Conservation (phyloP, 2,113 vertebrate species). For the Protobothrops flavoviridis region DNA sequence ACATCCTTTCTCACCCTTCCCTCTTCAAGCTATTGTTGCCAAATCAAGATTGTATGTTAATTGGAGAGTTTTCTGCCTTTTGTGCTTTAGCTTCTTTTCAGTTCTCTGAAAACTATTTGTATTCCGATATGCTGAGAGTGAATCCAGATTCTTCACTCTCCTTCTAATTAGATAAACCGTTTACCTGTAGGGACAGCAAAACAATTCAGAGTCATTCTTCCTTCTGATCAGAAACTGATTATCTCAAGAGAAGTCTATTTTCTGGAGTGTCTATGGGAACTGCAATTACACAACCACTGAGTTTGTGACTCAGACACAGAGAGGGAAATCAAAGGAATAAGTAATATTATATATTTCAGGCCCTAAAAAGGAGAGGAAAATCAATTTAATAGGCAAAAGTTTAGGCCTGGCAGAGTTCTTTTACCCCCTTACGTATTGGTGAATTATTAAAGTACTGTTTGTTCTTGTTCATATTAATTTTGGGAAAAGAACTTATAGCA, state of each 20-base stretch:
- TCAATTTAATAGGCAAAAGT: constrained; percentile 46
- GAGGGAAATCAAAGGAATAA: constrained; percentile 24
- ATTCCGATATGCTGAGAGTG: constrained; percentile 20
- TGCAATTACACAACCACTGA: constrained; percentile 12
- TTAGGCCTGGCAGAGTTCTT: constrained; percentile 1
- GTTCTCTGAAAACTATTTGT: constrained; percentile 31
- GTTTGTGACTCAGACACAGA: constrained; percentile 1
- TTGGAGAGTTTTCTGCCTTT: background rate
- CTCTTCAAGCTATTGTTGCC: background rate
- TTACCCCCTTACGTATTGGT: constrained; percentile 2
- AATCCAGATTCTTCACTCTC: background rate
- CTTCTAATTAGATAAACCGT: constrained; percentile 26
- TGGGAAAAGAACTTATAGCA: background rate
- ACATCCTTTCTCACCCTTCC: background rate
- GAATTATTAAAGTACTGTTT: constrained; percentile 36
- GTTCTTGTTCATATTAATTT: constrained; percentile 36
- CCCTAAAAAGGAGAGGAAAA: constrained; percentile 35
- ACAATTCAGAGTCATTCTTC: constrained; percentile 25
- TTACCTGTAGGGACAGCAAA: constrained; percentile 39
- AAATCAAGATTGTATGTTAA: background rate
- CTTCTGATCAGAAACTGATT: constrained; percentile 46
- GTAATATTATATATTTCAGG: constrained; percentile 24
- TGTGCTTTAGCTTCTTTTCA: constrained; percentile 23
- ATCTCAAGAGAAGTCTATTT: constrained; percentile 21
- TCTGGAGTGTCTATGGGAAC: constrained; percentile 1